Evolutionary conservation across 2,888 invertebrate species (phyloP), one percentile per base, ranked within the genome.

Genomic region (Tuberolachnus salignus): DNA sequence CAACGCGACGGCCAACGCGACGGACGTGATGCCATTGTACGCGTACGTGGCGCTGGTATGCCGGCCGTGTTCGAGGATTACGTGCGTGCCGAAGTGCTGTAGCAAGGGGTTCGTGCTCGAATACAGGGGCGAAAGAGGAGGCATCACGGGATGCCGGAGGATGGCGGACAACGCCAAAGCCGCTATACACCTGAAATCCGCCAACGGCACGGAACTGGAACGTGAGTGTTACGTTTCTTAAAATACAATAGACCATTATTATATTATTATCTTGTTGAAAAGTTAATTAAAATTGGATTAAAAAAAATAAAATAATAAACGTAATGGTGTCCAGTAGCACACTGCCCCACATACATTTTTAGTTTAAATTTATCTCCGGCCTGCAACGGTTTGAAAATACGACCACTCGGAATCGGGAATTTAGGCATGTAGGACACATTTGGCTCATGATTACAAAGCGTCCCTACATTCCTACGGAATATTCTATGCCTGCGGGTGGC

Each of bases 71-170:
- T 49, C 57, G 21, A 46, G 55, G 67, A 57, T 67, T 26, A 57
- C 46, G 67, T 78, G 75, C 57, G 67, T 78, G 49, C 75, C 75
- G 0, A 78, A 78, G 19, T 78, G 75, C 49, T 78, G 75, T 11
- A 19, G 21, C 6, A 57, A 59, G 9, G 57, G 67, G 0, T 49
- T 34, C 26, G 34, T 67, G 55, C 75, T 78, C 34, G 42, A 13
- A 10, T 49, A 59, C 21, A 14, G 49, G 19, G 49, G 49, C 21
- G 1, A 66, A 44, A 64, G 26, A 10, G 3, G 14, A 3, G 11
- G 3, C 16, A 16, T 59, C 26, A 46, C 51, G 21, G 75, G 67
- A 11, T 78, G 75, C 34, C 49, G 59, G 16, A 67, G 34, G 8
- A 63, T 61, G 19, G 61, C 16, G 63, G 21, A 49, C 3, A 34